These are phyloP conservation scores for Flexamia atlantica DNA, from an alignment of 2,888 invertebrate species.

Conservation along the genomic window DNA sequence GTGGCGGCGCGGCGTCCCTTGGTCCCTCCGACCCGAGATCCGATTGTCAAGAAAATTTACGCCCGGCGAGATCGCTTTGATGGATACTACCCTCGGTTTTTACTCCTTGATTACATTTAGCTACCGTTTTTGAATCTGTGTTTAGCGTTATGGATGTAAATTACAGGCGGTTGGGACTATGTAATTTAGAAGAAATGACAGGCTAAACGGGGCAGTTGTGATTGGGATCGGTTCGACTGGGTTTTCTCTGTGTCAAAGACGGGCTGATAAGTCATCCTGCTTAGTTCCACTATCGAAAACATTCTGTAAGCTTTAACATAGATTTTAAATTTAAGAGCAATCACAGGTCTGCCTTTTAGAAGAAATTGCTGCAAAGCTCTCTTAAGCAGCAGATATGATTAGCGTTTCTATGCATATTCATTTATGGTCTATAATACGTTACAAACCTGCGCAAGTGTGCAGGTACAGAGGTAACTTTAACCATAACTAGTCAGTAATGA, in stretches of 20 bases:
- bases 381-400: too few relatives aligned
- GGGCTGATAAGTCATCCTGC: too few relatives aligned
- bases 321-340: too few relatives aligned
- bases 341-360: too few relatives aligned
- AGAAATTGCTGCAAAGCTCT: too few relatives aligned
- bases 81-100: slow-evolving; percentile 21
- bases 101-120: slow-evolving; percentile 32
- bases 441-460: too few relatives aligned
- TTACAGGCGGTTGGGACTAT: background rate
- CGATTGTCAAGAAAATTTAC: slow-evolving; percentile 49
- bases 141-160: slow-evolving; percentile 45
- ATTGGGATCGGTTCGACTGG: background rate
- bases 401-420: too few relatives aligned
- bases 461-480: too few relatives aligned
- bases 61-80: slow-evolving; percentile 49
- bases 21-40: background rate
- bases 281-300: too few relatives aligned
- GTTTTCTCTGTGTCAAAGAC: background rate
- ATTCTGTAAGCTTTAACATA: too few relatives aligned
- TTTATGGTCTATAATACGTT: too few relatives aligned
- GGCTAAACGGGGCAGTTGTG: slow-evolving; percentile 18
- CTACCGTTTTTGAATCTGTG: slow-evolving; percentile 37
- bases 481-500: too few relatives aligned
- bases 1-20: slow-evolving; percentile 22
- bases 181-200: slow-evolving; percentile 33